phyloP scores from a whole-genome alignment of 2,888 invertebrate genomes.

The Hirtodrosophila trivittata region DNA sequence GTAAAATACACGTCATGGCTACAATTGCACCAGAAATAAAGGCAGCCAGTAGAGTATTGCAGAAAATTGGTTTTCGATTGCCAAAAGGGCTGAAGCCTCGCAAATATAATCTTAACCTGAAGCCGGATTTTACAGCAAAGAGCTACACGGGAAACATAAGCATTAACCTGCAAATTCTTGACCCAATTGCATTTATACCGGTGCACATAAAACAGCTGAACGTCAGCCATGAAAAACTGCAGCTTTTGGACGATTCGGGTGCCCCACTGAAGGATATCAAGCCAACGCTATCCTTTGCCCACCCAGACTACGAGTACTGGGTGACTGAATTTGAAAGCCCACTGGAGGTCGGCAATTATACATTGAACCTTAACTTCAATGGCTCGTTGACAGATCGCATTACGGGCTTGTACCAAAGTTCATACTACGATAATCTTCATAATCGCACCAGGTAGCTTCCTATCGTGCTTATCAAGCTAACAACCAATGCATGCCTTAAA shows the following conservation, averaged over 20 bases:
- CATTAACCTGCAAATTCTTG: constrained; percentile 84
- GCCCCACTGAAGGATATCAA: constrained; percentile 55
- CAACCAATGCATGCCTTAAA: constrained; percentile 24
- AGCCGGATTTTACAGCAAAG: constrained; percentile 87
- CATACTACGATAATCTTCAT: constrained; percentile 84
- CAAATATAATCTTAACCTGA: constrained; percentile 87
- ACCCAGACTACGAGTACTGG: constrained; percentile 82
- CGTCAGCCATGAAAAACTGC: constrained; percentile 84
- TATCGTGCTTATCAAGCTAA: constrained; percentile 16
- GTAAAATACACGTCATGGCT: constrained; percentile 39
- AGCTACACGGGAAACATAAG: constrained; percentile 86
- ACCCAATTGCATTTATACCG: constrained; percentile 84
- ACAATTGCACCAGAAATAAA: constrained; percentile 65
- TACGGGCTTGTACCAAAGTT: constrained; percentile 90
- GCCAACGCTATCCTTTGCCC: constrained; percentile 75
- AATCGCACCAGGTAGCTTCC: constrained; percentile 80
- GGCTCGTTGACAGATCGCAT: constrained; percentile 89
- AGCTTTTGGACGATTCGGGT: constrained; percentile 67
- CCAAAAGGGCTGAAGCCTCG: constrained; percentile 86
- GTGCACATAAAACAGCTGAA: constrained; percentile 85
- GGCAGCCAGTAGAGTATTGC: constrained; percentile 79
- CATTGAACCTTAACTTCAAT: constrained; percentile 86
- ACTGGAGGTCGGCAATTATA: constrained; percentile 84
- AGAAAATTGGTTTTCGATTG: constrained; percentile 85
- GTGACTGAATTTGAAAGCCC: constrained; percentile 82